Evolutionary conservation across 2,888 invertebrate genomes (phyloP), one percentile per base, ranked within the genome.

Genomic region (Xestia rhomboidea): DNA sequence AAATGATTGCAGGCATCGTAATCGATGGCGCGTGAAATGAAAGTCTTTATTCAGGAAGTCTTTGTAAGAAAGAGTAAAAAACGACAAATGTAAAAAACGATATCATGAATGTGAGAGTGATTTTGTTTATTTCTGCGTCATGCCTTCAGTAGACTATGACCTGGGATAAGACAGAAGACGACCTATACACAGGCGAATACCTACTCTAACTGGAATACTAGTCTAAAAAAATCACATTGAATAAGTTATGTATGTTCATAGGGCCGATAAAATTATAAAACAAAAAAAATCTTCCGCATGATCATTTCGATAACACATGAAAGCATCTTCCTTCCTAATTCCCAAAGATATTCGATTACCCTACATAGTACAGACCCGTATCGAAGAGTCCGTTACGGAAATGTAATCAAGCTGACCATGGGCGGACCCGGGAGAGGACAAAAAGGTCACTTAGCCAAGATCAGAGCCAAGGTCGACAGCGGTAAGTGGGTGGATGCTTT

Each of bases 361-460:
- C 77, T 54, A 70, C 46, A 80, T 68, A 74, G 51, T 62, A 38
- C n/a, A 71, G 49, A 71, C 76, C 41, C 54, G 64, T 66, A 75
- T 76, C 69, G 71, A 57, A 63, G 66, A 84, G 54, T 71, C 70
- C 81, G 64, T 73, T 84, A 34, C 82, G 84, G 83, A 83, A 83
- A 84, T 70, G 81, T 84, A 81, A 83, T 83, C 81, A 83, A 70
- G 76, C 81, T 81, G 81, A 68, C 76, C 76, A 76, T 60, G 70
- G 63, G 51, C 81, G 62, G 49, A 30, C 49, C 68, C 30, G 64
- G 34, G 11, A 46, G 54, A 41, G 63, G 84, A 84, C 83, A 83
- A 83, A 83, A 83, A 83, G 84, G 76, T 83, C 81, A 84, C 84
- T 83, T 83, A 81, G 76, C 67, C 72, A 81, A 73, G 68, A 80